Percentiles rank a stretch among this genome's conserved stretches.
These are phyloP conservation scores for Tokudaia muenninki DNA, from an alignment of 2,797 vertebrate genomes.

Conservation along the genomic window DNA sequence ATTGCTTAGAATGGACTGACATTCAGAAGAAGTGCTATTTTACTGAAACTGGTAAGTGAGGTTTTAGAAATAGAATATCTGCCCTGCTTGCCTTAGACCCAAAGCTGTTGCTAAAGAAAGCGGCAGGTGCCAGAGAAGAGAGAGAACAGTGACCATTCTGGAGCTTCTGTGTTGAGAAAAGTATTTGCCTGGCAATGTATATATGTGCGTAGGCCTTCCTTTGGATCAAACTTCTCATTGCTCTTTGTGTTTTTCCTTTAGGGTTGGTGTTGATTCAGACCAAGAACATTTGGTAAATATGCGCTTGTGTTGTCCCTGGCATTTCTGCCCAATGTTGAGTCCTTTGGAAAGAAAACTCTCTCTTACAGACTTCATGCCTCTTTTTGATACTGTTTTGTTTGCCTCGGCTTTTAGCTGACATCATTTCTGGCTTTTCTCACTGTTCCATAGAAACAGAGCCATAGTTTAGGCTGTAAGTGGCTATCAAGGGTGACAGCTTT, in stretches of 20 bases:
- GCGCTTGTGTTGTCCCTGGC: neutral
- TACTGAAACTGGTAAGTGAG: slow-evolving; percentile 65
- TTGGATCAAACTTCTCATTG: slow-evolving; percentile 70
- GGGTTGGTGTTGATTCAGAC: slow-evolving; percentile 96
- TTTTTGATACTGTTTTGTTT: slow-evolving; percentile 52
- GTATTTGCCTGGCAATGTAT: neutral
- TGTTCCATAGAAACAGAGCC: slow-evolving; percentile 45
- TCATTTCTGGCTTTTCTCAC: slow-evolving; percentile 68
- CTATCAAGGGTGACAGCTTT: slow-evolving; percentile 69
- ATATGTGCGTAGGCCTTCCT: slow-evolving; percentile 32
- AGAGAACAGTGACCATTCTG: slow-evolving; percentile 6
- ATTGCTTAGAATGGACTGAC: neutral
- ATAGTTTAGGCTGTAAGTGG: slow-evolving; percentile 35
- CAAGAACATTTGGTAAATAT: slow-evolving; percentile 95
- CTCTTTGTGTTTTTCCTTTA: slow-evolving; percentile 86
- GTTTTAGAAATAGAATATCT: slow-evolving; percentile 34
- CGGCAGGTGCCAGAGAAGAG: slow-evolving; percentile 49
- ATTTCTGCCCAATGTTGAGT: slow-evolving; percentile 32
- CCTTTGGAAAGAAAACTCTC: slow-evolving; percentile 59
- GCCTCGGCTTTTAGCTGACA: slow-evolving; percentile 66
- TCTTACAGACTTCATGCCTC: slow-evolving; percentile 19
- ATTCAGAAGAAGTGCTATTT: slow-evolving; percentile 40
- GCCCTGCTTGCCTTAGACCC: slow-evolving; percentile 59
- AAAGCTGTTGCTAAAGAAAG: slow-evolving; percentile 66
- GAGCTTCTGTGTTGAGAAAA: slow-evolving; percentile 40